Evolutionary conservation across 2,113 vertebrate species (phyloP).

Genomic region (Otus sunia): DNA sequence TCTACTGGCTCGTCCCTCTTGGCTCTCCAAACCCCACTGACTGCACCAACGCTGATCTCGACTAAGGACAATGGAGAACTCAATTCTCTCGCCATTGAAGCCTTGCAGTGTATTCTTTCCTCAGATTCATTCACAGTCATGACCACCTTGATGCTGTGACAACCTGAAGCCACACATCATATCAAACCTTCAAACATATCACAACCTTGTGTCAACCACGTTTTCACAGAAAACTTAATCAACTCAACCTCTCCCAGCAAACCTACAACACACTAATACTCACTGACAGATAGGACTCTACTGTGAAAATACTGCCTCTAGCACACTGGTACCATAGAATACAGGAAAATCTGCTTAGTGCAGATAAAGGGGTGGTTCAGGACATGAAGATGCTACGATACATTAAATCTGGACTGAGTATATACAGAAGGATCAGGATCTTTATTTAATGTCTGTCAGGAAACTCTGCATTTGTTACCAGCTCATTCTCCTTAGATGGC

Average conservation of each 20-base stretch:
- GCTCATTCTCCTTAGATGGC: conserved; percentile 9
- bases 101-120: background rate
- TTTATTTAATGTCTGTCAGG: background rate
- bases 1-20: background rate
- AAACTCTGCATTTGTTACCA: conserved; percentile 26
- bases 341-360: background rate
- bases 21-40: background rate
- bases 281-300: background rate
- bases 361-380: background rate
- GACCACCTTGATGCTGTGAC: background rate
- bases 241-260: background rate
- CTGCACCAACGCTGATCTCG: background rate
- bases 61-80: background rate
- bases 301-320: background rate
- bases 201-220: fast-evolving
- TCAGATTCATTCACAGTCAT: background rate
- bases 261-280: background rate
- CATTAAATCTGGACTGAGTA: background rate
- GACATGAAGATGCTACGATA: background rate
- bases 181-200: background rate
- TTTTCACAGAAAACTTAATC: background rate
- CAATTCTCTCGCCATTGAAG: background rate
- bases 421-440: background rate
- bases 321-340: background rate
- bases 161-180: background rate